These are phyloP conservation scores for Laupala kohalensis DNA, from an alignment of 1,140 invertebrate species.

Conservation along the genomic window DNA sequence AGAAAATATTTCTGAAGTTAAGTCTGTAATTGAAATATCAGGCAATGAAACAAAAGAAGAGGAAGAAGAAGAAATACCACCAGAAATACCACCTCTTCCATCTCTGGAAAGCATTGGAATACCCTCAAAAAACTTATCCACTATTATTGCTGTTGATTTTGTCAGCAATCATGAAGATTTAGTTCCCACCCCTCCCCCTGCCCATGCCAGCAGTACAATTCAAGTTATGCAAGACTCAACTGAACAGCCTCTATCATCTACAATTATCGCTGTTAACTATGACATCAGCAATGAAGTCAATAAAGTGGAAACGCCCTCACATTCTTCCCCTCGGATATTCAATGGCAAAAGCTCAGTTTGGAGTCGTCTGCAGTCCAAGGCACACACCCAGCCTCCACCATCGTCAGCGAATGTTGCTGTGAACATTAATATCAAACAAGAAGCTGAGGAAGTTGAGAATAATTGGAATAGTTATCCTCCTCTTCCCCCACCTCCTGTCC, in stretches of 20 bases:
- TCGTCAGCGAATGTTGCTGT: background rate
- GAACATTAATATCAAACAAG: background rate
- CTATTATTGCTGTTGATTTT: background rate
- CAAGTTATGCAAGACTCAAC: background rate
- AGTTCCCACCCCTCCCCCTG: too few relatives aligned
- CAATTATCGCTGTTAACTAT: slow-evolving; percentile 1
- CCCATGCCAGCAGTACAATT: too few relatives aligned
- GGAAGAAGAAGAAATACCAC: background rate
- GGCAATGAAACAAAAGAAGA: background rate
- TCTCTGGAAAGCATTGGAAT: background rate
- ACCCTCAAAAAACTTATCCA: background rate
- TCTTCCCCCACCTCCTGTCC: background rate
- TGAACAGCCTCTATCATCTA: background rate
- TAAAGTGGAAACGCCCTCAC: background rate
- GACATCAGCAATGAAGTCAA: too few relatives aligned
- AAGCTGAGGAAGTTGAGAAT: background rate
- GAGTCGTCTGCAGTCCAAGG: background rate
- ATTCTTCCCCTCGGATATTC: background rate
- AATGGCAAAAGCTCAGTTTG: slow-evolving; percentile 1
- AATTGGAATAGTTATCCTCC: background rate
- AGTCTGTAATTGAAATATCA: background rate
- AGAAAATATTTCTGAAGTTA: background rate
- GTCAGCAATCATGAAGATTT: background rate
- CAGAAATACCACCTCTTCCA: background rate
- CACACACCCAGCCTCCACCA: background rate